phyloP scores from a whole-genome alignment of 1,140 invertebrate genomes.

The Papilio machaon region DNA sequence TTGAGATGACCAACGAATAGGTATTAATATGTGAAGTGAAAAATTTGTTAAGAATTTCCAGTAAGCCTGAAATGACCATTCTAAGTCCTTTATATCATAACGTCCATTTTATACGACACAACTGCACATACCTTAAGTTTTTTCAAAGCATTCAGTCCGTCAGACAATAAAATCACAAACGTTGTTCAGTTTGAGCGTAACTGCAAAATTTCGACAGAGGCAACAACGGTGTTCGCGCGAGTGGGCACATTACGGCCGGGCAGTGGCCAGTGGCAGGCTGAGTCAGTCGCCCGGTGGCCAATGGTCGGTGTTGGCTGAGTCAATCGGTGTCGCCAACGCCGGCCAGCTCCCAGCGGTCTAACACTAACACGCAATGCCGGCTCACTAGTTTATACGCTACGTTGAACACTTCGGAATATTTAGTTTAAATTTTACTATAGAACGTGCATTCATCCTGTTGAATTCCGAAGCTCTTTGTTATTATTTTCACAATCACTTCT shows the following conservation, averaged over 20 bases:
- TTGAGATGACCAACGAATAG: no score
- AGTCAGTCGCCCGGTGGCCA: constrained; percentile 53
- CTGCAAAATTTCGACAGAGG: constrained; percentile 40
- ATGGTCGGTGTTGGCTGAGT: constrained; percentile 48
- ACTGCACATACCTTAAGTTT: not conserved
- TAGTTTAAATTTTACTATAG: constrained; percentile 55
- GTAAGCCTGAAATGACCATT: no score
- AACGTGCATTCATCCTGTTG: constrained; percentile 45
- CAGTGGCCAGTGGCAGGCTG: constrained; percentile 50
- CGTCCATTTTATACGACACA: not conserved
- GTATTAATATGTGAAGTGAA: no score
- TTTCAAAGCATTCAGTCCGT: not conserved
- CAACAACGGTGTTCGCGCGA: constrained; percentile 46
- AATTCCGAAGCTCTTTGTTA: constrained; percentile 24
- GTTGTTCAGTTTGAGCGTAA: not conserved
- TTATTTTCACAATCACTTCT: not conserved
- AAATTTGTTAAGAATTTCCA: no score
- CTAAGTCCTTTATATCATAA: no score
- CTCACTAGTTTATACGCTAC: constrained; percentile 67
- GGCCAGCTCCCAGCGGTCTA: constrained; percentile 60
- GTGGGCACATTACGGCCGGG: constrained; percentile 52
- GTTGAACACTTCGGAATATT: constrained; percentile 65
- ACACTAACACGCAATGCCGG: constrained; percentile 66
- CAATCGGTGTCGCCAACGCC: constrained; percentile 54
- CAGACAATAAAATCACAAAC: not conserved